Conservation (phyloP, 1,140 invertebrate genomes). For the Conus ventricosus region DNA sequence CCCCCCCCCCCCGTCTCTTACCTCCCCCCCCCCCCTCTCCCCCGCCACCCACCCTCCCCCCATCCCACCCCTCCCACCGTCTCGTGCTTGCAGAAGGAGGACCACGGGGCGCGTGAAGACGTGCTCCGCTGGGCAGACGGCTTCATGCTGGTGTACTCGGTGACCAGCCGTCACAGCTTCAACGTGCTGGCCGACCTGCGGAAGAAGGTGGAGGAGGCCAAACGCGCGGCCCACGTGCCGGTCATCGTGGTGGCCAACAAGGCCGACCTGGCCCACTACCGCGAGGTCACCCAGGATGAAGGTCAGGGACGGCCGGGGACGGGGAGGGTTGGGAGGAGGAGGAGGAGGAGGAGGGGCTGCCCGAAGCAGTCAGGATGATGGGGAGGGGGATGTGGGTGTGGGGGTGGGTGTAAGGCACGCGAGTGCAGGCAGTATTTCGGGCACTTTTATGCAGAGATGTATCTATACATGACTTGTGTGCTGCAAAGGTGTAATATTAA, state of each 20-base stretch:
- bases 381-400: neutral
- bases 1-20: no score
- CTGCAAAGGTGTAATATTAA: no score
- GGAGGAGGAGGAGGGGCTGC: neutral
- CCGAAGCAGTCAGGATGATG: neutral
- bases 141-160: conserved; percentile 93
- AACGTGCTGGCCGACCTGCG: conserved; percentile 70
- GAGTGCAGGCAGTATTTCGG: no score
- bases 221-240: conserved; percentile 58
- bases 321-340: neutral
- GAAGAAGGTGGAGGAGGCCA: conserved; percentile 61
- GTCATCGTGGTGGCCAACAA: conserved; percentile 66
- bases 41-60: no score
- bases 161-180: conserved; percentile 90
- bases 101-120: conserved; percentile 79
- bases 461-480: no score
- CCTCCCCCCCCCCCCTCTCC: no score
- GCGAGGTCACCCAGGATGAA: conserved; percentile 63
- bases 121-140: conserved; percentile 92
- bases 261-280: conserved; percentile 63
- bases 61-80: no score
- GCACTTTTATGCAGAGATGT: no score
- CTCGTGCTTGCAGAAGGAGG: conserved; percentile 48
- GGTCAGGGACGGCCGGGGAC: conserved; percentile 44
- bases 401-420: no score